These are phyloP conservation scores for Thrips palmi DNA, from an alignment of 1,140 invertebrate species.

Conservation along the genomic window DNA sequence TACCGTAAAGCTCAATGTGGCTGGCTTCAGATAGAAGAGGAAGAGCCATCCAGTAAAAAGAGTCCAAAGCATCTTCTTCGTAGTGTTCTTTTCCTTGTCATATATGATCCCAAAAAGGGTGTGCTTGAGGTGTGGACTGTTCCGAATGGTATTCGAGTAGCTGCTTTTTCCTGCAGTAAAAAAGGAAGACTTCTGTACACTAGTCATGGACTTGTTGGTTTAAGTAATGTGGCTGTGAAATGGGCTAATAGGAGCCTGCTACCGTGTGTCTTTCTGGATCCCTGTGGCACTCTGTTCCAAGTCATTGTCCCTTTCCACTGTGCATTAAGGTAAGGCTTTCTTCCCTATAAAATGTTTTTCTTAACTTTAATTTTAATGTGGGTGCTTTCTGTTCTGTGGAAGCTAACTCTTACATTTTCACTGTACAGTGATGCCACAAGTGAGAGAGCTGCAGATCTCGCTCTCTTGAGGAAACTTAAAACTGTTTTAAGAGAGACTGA, in stretches of 20 bases:
- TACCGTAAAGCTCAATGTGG: conserved; percentile 85
- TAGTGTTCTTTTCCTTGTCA: conserved; percentile 57
- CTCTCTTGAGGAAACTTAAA: conserved; percentile 64
- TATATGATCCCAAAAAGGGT: conserved; percentile 69
- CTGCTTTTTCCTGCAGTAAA: conserved; percentile 75
- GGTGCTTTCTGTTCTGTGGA: conserved; percentile 1
- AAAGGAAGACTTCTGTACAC: conserved; percentile 60
- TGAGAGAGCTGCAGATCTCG: conserved; percentile 66
- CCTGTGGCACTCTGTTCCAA: conserved; percentile 58
- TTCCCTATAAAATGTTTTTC: not conserved
- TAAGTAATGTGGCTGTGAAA: conserved; percentile 22
- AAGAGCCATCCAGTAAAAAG: conserved; percentile 21
- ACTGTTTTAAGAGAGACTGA: conserved; percentile 39
- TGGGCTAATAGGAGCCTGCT: conserved; percentile 33
- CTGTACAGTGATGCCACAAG: conserved; percentile 56
- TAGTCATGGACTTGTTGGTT: conserved; percentile 57
- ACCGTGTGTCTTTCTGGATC: conserved; percentile 64
- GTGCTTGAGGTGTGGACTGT: conserved; percentile 73
- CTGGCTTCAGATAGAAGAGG: conserved; percentile 65
- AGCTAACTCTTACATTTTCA: conserved; percentile 9
- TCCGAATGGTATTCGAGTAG: conserved; percentile 70
- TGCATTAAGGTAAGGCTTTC: conserved; percentile 36
- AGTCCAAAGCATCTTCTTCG: conserved; percentile 25
- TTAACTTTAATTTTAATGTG: not conserved
- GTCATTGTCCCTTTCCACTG: conserved; percentile 79